Evolutionary conservation across 2,888 invertebrate species (phyloP).

Genomic region (Drosophila nr. fundita): DNA sequence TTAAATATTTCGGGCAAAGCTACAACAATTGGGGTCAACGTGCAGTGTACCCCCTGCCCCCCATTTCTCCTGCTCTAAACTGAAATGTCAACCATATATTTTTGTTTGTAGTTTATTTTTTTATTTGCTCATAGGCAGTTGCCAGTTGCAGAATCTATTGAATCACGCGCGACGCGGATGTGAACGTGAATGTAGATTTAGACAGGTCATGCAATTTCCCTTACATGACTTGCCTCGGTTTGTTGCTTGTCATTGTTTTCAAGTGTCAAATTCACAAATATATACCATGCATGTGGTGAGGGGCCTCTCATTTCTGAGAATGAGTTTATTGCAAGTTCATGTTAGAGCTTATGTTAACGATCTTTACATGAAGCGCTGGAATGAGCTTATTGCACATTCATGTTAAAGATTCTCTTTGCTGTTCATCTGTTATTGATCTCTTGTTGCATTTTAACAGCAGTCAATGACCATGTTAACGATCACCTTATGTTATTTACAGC

Average conservation of each 20-base stretch:
- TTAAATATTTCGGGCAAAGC: constrained; percentile 59
- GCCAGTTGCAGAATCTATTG: constrained; percentile 36
- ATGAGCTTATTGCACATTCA: not conserved
- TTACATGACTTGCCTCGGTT: constrained; percentile 42
- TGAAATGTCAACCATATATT: constrained; percentile 22
- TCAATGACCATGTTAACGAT: not conserved
- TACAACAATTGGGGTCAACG: constrained; percentile 71
- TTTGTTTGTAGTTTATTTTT: constrained; percentile 38
- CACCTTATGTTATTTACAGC: not conserved
- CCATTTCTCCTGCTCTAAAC: not conserved
- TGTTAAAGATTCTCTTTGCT: not conserved
- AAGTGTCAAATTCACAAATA: constrained; percentile 8
- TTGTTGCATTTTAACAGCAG: not conserved
- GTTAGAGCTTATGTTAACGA: not conserved
- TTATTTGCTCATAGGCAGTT: constrained; percentile 23
- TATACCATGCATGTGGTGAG: not conserved
- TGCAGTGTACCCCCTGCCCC: constrained; percentile 24
- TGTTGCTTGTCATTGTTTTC: constrained; percentile 1
- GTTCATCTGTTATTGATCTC: not conserved
- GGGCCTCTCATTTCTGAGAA: not conserved
- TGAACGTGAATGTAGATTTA: constrained; percentile 28
- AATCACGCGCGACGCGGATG: constrained; percentile 23
- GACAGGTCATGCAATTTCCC: constrained; percentile 31
- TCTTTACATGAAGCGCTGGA: not conserved
- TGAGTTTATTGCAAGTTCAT: not conserved